Base-by-base conservation (phyloP, 1,140 invertebrate genomes). In the Zaprionus ghesquierei region DNA sequence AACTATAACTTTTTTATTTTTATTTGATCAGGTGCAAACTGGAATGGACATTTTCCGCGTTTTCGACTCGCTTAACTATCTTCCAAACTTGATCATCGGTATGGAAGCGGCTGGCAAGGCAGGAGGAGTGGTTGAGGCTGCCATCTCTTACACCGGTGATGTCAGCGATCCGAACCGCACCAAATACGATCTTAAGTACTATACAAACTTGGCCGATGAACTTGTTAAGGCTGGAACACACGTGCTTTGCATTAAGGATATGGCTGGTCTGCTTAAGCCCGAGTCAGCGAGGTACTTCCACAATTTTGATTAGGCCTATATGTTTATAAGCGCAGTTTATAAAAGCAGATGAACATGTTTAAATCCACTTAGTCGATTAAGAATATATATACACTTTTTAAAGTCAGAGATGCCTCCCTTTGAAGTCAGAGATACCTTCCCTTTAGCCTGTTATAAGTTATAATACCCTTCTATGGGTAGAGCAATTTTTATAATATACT, bases 21-120 rank as follows among this genome's bases (percentile, higher is more conserved):
- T 74, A 95, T 46, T 90, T 94, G 95, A 93, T 12, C 66, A 95
- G 94, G 94, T 99, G 0, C 95, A 99, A 93, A 94, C 95, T 90
- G 99, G 99, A 75, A 99, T 99, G 98, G 99, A 99, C 90, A 95
- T 99, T 63, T 99, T 99, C 94, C 93, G 99, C 63, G 98, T 99
- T 0, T 99, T 99, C 93, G 99, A 99, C 92, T 99, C 98, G 0
- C 94, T 99, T 0, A 99, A 99, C 93, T 99, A 99, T 91, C 91
- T 99, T 10, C 99, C 99, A 0, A 99, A 99, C 92, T 93, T 99
- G 69, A 95, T 99, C 59, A 93, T 99, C 31, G 99, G 99, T 51
- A 99, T 99, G 97, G 98, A 99, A 59, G 99, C 99, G 2, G 98
- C 96, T 1, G 98, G 98, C 12, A 98, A 99, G 91, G 99, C 99